Evolutionary conservation across 2,797 vertebrate species (phyloP), one percentile per base, ranked within the genome.

Genomic region (Australoheros facetus): DNA sequence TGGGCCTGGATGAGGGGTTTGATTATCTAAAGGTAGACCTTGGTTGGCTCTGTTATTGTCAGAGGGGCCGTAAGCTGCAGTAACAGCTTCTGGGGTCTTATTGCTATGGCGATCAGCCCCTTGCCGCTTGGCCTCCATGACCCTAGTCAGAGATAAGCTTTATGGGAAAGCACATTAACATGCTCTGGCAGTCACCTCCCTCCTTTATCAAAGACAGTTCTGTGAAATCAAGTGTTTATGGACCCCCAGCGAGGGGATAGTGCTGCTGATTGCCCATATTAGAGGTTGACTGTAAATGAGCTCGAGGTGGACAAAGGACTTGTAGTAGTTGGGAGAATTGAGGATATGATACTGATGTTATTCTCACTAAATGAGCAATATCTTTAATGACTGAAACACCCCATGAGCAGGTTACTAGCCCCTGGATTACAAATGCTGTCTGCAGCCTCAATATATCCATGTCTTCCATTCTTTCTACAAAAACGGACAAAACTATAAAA

Each of bases 211-310:
- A 90, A 93, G 89, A 87, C 89, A 78, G 85, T 88, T 88, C 90
- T 88, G 89, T 91, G 91, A 93, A 94, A 94, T 94, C 92, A 90
- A 87, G 89, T 91, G 92, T 97, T 97, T 97, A 97, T 97, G 96
- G 96, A 97, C 90, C 94, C 91, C 88, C 77, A 71, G 92, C 89
- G 94, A 92, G 92, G 85, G 79, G 60, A 83, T 64, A 79, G 80
- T 75, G 85, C 88, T 90, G 89, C 88, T 94, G 89, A 94, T 94
- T 93, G 93, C 89, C 91, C 89, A 57, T 87, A 92, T 94, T 92
- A 95, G 88, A 89, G 88, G 84, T 81, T 79, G 89, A 85, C 90
- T 89, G 85, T 90, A 92, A 94, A 92, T 92, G 91, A 92, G 89
- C 73, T 66, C 54, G 86, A 87, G 85, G 78, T 91, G 86, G 92